Evolutionary conservation across 2,888 invertebrate genomes (phyloP), one percentile per base, ranked within the genome.

Genomic region (Gerosis bhagava): DNA sequence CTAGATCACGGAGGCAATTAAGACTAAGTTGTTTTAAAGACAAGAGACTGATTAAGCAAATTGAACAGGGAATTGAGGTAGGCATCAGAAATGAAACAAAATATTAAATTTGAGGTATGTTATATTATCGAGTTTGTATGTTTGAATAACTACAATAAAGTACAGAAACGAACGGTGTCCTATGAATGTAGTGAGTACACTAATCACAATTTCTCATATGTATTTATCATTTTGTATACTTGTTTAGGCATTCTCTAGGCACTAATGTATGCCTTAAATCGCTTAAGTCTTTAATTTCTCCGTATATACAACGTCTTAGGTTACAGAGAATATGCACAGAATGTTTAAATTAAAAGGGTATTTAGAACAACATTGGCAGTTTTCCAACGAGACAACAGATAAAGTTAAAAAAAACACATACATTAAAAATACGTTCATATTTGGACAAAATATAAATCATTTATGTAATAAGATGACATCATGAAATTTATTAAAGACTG

Each of bases 121-220:
- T 86, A 82, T 86, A 87, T 86, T 86, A 87, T 87, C 83, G 77
- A 88, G 80, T 86, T 87, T 84, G 83, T 87, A 87, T 86, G 87
- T 84, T 83, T 83, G 73, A 83, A 83, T 84, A 81, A 81, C 88
- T 88, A 88, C 84, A 79, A 77, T 88, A 84, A 86, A 83, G 71
- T 87, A 87, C 80, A 81, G 86, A 84, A 83, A 83, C 81, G 80
- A 81, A 70, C 70, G 69, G 83, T 83, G 82, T 83, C 72, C 81
- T 83, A 83, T 83, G 77, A 80, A 78, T 76, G 71, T 73, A 61
- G 71, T 73, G 71, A 70, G 60, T 69, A 75, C 66, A 70, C 84
- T 86, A 86, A 84, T 86, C 86, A 87, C 86, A 86, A 75, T 81
- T 75, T 80, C 65, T 81, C 83, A 84, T 87, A 87, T 87, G 84